Evolutionary conservation across 2,797 vertebrate genomes (phyloP).

Genomic region (Leucoraja ocellata): DNA sequence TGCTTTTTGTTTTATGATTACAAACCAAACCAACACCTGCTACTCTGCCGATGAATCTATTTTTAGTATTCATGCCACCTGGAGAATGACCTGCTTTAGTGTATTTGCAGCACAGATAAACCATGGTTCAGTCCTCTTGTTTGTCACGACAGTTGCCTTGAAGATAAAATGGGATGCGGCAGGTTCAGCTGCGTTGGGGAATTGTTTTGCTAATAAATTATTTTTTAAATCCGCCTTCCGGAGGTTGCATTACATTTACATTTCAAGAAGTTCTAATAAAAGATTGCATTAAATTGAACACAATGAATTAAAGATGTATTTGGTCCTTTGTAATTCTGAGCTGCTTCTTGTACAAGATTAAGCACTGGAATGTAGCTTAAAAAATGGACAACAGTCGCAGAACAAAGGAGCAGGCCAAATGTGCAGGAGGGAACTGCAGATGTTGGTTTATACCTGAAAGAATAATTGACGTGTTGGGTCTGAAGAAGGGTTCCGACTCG

Average conservation of each 20-base stretch:
- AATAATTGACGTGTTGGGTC: too few species aligned
- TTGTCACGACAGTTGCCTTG: background rate
- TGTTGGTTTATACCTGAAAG: too few species aligned
- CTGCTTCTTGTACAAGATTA: background rate
- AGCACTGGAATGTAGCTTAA: background rate
- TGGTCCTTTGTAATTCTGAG: background rate
- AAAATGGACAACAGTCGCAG: background rate
- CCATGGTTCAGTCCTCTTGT: background rate
- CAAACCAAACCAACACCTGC: background rate
- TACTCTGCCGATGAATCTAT: background rate
- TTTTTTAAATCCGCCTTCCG: background rate
- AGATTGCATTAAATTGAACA: background rate
- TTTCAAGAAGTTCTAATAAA: background rate
- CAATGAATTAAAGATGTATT: constrained; percentile 27
- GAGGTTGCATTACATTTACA: constrained; percentile 16
- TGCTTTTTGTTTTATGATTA: constrained; percentile 20
- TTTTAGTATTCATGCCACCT: constrained; percentile 21
- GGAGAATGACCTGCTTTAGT: constrained; percentile 11
- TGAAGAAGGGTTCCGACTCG: too few species aligned
- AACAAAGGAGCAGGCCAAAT: background rate
- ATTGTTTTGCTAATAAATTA: constrained; percentile 24
- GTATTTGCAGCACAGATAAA: background rate
- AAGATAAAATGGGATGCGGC: background rate
- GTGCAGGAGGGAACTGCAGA: too few species aligned
- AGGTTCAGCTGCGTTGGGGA: background rate